Evolutionary conservation across 2,888 invertebrate species (phyloP).

Genomic region (Panopea generosa): DNA sequence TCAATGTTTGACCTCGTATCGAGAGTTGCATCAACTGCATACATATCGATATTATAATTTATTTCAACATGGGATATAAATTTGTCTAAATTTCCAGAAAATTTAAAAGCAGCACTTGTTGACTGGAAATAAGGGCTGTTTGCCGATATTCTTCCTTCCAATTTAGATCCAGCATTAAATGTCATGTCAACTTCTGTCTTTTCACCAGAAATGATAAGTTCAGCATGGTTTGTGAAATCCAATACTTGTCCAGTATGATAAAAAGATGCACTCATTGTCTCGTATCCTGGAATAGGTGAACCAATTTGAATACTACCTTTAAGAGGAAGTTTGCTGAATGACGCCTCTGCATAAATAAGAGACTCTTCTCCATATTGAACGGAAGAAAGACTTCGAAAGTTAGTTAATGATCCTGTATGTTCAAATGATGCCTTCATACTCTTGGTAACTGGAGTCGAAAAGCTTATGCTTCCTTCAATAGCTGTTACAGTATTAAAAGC

Average conservation of each 20-base stretch:
- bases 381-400: conserved; percentile 23
- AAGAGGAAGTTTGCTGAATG: conserved; percentile 9
- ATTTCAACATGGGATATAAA: conserved; percentile 25
- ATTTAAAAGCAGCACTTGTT: conserved; percentile 31
- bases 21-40: conserved; percentile 29
- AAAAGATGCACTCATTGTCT: conserved; percentile 30
- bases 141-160: conserved; percentile 34
- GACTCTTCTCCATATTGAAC: conserved; percentile 14
- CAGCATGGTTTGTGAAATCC: conserved; percentile 47
- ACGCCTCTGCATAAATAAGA: conserved; percentile 15
- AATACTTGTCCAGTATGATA: conserved; percentile 35
- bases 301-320: neutral
- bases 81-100: conserved; percentile 27
- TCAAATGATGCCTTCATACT: conserved; percentile 24
- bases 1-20: conserved; percentile 8
- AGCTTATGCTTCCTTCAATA: conserved; percentile 1
- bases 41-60: conserved; percentile 19
- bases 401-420: conserved; percentile 41
- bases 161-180: conserved; percentile 49
- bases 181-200: conserved; percentile 62
- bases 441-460: conserved; percentile 7
- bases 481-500: conserved; percentile 24
- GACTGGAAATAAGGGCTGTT: conserved; percentile 33
- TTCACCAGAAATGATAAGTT: conserved; percentile 34
- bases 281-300: neutral